Evolutionary conservation across 2,113 vertebrate species (phyloP), one percentile per base, ranked within the genome.

Genomic region (Cyphomyrus plagiostoma): DNA sequence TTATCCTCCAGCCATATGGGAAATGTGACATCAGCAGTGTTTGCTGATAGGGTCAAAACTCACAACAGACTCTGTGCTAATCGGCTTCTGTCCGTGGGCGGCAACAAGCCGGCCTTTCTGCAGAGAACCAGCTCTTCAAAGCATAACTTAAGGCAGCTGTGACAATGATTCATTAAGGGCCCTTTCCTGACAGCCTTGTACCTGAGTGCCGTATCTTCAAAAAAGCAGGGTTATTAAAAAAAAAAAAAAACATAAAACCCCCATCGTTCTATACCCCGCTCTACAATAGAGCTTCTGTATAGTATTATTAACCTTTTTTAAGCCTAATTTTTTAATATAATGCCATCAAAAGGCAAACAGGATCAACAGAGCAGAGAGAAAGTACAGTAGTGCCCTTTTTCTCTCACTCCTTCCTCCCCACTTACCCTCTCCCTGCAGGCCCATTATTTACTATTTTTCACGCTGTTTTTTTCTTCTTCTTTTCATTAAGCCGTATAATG

Each of bases 291-390:
- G 90, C 94, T 94, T 95, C 95, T 96, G 95, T 96, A 94, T 91
- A 82, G 91, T 91, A 89, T 96, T 95, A 95, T 94, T 96, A 95
- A 94, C 94, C 93, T 70, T 91, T 74, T 86, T 92, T 94, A 95
- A 95, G 95, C 95, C 95, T 96, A 95, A 95, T 96, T 95, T 95
- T 96, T 96, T 95, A 95, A 95, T 96, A 91, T 95, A 95, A 95
- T 95, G 93, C 94, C 95, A 94, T 96, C 95, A 96, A 95, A 95
- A 88, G 91, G 94, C 95, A 95, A 95, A 94, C 94, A 94, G 93
- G 94, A 94, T 95, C 95, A 96, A 91, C 93, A 92, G 96, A 96
- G 95, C 95, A 95, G 93, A 94, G 93, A 87, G 90, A 85, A 86
- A 88, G 95, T 92, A 95, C 94, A 95, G 95, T 93, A 92, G 91